Evolutionary conservation across 1,140 invertebrate genomes (phyloP), one percentile per base, ranked within the genome.

Genomic region (Maconellicoccus hirsutus): DNA sequence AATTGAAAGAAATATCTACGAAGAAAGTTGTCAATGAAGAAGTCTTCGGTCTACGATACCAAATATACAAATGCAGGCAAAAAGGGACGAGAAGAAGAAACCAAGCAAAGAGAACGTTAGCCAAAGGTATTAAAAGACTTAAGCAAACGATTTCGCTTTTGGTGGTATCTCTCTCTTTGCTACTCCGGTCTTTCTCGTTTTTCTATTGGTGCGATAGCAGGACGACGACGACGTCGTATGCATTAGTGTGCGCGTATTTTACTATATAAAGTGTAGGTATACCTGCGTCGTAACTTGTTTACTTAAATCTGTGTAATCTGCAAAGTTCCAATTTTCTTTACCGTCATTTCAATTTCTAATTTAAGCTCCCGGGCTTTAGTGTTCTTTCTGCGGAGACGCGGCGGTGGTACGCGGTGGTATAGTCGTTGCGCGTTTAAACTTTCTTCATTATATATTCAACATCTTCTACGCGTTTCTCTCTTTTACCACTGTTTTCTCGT

Each of bases 291-390:
- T 23, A 66, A 66, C 61, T 66, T 66, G 21, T 66, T 66, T 66
- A 66, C 61, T 66, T 66, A 66, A 66, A 66, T 23, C 61, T 66
- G 7, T 16, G 61, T 66, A 66, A 66, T 66, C 61, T 25, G 61
- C 61, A 25, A 23, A 66, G 61, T 66, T 66, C 61, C 61, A 66
- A 66, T 66, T 66, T 66, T 66, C 61, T 66, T 66, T 66, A 66
- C 61, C 61, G 25, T 66, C 61, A 66, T 66, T 66, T 66, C 61
- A 66, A 66, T 66, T 66, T 66, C 61, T 66, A 66, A 66, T 66
- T 66, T 66, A 66, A 66, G 25, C 61, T 66, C 61, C 21, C 10
- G 61, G 25, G 61, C 14, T 22, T 66, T 66, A 23, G 2, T 66
- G 10, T 23, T 66, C 16, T 16, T 66, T 66, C 16, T 66, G 16